A percentile compares a stretch with the other conserved stretches of the same genome.
Conservation (phyloP, 2,113 vertebrate genomes). For the Melanocharis versteri region DNA sequence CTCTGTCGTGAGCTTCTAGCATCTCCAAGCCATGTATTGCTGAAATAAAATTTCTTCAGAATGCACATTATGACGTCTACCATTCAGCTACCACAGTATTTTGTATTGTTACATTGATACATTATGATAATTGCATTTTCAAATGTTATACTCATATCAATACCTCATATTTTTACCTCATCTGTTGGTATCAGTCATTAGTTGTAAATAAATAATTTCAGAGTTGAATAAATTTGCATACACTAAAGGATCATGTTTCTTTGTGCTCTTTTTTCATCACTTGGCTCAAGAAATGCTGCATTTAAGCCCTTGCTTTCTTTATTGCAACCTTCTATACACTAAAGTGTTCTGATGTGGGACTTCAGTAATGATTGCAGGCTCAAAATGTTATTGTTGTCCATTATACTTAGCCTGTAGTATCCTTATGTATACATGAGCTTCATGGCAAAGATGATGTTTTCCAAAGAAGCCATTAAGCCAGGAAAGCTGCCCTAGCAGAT, state of each 20-base stretch:
- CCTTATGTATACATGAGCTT: background rate
- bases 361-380: background rate
- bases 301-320: background rate
- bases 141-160: constrained; percentile 74
- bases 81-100: constrained; percentile 63
- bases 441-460: background rate
- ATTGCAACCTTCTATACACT: background rate
- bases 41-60: background rate
- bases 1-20: background rate
- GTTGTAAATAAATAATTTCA: constrained; percentile 76
- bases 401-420: background rate
- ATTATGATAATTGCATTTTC: constrained; percentile 68
- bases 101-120: constrained; percentile 69
- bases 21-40: constrained; percentile 19
- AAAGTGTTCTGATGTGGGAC: background rate
- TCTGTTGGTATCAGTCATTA: constrained; percentile 72
- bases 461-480: no score
- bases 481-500: no score
- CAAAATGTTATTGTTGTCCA: background rate
- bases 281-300: background rate
- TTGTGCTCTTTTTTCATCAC: background rate
- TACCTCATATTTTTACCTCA: constrained; percentile 84
- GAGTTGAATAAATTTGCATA: constrained; percentile 74
- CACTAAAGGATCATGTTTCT: background rate
- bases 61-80: constrained; percentile 37